Evolutionary conservation across 2,888 invertebrate genomes (phyloP).

Genomic region (Teinopalpus imperialis): DNA sequence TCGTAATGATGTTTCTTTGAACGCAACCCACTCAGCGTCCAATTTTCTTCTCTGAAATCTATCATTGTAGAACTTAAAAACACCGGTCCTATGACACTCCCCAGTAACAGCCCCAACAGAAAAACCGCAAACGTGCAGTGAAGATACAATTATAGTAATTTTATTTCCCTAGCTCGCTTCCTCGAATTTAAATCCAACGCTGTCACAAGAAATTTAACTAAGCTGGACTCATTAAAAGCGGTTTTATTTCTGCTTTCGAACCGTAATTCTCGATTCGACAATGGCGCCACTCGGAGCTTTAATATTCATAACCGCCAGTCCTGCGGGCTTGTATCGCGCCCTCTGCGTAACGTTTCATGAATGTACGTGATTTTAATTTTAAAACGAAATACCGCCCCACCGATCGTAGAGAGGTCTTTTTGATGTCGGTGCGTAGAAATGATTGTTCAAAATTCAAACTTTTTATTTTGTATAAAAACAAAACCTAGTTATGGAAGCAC

Average conservation of each 20-base stretch:
- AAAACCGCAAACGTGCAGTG: neutral
- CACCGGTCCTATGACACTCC: no score
- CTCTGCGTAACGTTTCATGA: conserved; percentile 2
- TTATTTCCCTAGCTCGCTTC: neutral
- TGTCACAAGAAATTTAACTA: neutral
- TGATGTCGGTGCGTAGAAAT: no score
- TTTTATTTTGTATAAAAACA: no score
- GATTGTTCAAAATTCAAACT: no score
- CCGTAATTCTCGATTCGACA: conserved; percentile 1
- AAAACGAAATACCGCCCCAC: neutral
- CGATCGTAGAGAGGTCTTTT: no score
- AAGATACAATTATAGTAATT: neutral
- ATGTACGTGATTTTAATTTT: conserved; percentile 14
- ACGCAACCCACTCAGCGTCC: no score
- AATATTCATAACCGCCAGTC: conserved; percentile 17
- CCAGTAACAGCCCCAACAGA: no score
- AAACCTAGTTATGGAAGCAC: no score
- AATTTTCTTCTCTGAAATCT: no score
- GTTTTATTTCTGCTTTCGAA: conserved; percentile 15
- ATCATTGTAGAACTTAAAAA: no score
- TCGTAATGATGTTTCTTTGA: no score
- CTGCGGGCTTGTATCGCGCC: conserved; percentile 5
- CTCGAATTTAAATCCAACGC: conserved; percentile 1
- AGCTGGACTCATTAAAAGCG: conserved; percentile 6
- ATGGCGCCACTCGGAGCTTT: conserved; percentile 2